phyloP scores from a whole-genome alignment of 2,888 invertebrate species.

The Ligdia adustata region DNA sequence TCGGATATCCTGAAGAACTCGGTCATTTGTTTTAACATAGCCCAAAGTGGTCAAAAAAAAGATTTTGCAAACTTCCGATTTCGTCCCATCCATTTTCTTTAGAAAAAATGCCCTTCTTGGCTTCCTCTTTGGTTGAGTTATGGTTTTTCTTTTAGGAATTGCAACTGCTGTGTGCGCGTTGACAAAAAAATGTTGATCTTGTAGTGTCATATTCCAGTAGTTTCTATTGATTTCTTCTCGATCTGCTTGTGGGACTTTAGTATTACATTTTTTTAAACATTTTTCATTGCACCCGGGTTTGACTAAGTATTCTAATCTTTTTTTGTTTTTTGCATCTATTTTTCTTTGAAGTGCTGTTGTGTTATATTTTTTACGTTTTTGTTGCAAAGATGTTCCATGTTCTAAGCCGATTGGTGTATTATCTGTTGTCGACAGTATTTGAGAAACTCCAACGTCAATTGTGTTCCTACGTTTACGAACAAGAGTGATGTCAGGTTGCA shows the following conservation, averaged over 20 bases:
- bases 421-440: neutral
- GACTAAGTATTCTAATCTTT: neutral
- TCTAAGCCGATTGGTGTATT: neutral
- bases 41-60: neutral
- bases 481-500: no score
- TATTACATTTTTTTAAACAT: neutral
- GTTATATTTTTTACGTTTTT: neutral
- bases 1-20: neutral
- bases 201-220: neutral
- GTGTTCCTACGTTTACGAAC: no score
- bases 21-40: neutral
- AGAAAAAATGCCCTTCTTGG: neutral
- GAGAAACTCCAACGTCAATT: neutral
- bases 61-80: neutral
- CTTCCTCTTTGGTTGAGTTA: neutral
- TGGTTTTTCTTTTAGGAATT: neutral
- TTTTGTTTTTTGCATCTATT: neutral
- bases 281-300: neutral
- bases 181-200: neutral
- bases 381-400: neutral
- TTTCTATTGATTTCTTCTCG: neutral
- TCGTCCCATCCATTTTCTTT: neutral
- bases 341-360: neutral
- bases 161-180: neutral
- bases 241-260: neutral